Evolutionary conservation across 2,113 vertebrate genomes (phyloP).

Genomic region (Oryzias celebensis): DNA sequence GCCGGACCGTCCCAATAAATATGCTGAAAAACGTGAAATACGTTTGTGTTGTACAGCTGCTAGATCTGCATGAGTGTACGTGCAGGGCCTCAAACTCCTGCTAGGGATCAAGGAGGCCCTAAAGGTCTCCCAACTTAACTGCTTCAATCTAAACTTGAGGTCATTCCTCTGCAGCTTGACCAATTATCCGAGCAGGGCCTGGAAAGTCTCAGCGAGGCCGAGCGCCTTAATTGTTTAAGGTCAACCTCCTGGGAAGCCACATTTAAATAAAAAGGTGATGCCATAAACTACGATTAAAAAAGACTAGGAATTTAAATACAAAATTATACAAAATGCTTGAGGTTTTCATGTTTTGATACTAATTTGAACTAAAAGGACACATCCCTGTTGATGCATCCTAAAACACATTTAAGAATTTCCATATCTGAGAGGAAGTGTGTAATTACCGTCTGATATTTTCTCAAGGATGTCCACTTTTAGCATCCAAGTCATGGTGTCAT

Average conservation of each 20-base stretch:
- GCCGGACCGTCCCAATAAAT: too few species aligned
- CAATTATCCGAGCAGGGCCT: conserved; percentile 68
- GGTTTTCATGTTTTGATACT: conserved; percentile 8
- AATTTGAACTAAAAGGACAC: conserved; percentile 9
- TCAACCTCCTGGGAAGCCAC: conserved; percentile 70
- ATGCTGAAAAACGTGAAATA: too few species aligned
- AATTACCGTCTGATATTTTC: conserved; percentile 56
- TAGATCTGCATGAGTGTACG: too few species aligned
- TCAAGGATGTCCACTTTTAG: conserved; percentile 51
- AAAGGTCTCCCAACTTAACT: conserved; percentile 70
- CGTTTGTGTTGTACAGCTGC: too few species aligned
- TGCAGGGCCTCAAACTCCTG: conserved; percentile 4
- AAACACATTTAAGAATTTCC: conserved; percentile 53
- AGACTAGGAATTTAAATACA: too few species aligned
- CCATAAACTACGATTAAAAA: conserved; percentile 29
- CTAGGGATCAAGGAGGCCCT: conserved; percentile 56
- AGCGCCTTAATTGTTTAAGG: conserved; percentile 62
- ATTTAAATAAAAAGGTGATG: conserved; percentile 59
- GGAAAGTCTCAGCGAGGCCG: conserved; percentile 62
- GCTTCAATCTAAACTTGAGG: conserved; percentile 68
- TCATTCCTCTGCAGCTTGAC: conserved; percentile 69
- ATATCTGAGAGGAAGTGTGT: conserved; percentile 60
- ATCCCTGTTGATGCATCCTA: conserved; percentile 5
- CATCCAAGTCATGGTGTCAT: conserved; percentile 58
- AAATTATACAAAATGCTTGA: neutral